These are phyloP conservation scores for Drosophila cyrtoloma DNA, from an alignment of 2,888 invertebrate species.

Conservation along the genomic window DNA sequence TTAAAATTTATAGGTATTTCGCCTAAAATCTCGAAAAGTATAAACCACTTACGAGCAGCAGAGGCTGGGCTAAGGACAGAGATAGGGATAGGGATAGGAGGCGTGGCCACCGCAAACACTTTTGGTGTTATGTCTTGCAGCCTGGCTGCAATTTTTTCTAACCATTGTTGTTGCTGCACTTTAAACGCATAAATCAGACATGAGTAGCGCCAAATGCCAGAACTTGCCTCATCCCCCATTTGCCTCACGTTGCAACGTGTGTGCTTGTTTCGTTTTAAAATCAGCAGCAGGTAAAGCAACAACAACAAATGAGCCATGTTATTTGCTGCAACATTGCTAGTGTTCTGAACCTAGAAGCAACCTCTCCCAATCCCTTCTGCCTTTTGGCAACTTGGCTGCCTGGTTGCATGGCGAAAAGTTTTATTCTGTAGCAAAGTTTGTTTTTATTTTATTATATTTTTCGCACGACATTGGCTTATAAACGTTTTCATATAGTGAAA, in stretches of 20 bases:
- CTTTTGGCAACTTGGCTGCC: constrained; percentile 2
- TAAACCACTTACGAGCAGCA: constrained; percentile 68
- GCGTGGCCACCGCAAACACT: constrained; percentile 48
- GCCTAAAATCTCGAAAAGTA: constrained; percentile 75
- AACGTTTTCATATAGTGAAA: constrained; percentile 34
- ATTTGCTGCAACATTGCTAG: constrained; percentile 46
- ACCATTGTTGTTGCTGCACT: constrained; percentile 50
- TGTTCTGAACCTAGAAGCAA: constrained; percentile 16
- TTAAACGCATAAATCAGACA: constrained; percentile 72
- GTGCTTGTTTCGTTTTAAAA: constrained; percentile 55
- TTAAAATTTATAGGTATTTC: constrained; percentile 80
- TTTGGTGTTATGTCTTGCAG: constrained; percentile 50
- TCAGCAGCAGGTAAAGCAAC: constrained; percentile 43
- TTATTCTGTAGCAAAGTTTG: constrained; percentile 60
- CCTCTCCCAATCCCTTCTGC: background rate
- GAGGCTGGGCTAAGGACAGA: background rate
- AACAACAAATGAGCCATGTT: constrained; percentile 37
- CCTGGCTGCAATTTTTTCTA: constrained; percentile 30
- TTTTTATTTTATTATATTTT: constrained; percentile 69
- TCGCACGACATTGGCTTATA: constrained; percentile 59
- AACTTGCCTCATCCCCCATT: constrained; percentile 11
- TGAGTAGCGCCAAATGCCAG: constrained; percentile 61
- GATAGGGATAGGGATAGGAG: background rate
- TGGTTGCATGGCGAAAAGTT: constrained; percentile 47
- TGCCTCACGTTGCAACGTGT: constrained; percentile 14